Evolutionary conservation across 2,888 invertebrate genomes (phyloP).

Genomic region (Drosophila acutilabella): DNA sequence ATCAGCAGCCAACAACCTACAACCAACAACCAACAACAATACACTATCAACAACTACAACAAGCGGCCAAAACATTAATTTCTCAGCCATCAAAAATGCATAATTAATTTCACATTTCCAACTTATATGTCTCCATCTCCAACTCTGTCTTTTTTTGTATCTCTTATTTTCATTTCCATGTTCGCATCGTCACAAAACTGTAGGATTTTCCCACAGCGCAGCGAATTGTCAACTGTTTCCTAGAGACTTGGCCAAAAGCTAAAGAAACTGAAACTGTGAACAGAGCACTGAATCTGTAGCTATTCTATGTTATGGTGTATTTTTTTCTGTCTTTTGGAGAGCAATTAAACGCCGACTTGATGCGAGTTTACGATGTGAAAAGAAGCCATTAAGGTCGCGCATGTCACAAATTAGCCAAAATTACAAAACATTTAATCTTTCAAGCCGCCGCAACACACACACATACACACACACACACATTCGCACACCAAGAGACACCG

Average conservation of each 20-base stretch:
- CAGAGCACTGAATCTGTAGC: conserved; percentile 5
- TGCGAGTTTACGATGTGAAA: conserved; percentile 74
- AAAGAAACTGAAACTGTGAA: not conserved
- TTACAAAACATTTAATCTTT: conserved; percentile 73
- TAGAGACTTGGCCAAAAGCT: conserved; percentile 9
- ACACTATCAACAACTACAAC: conserved; percentile 15
- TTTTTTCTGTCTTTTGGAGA: conserved; percentile 33
- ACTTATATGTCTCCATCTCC: conserved; percentile 40
- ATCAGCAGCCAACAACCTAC: conserved; percentile 20
- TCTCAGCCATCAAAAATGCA: conserved; percentile 72
- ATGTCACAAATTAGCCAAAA: conserved; percentile 78
- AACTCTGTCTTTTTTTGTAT: not conserved
- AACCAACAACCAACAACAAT: conserved; percentile 6
- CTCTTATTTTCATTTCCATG: conserved; percentile 21
- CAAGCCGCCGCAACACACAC: conserved; percentile 44
- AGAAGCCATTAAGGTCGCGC: conserved; percentile 78
- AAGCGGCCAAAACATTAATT: conserved; percentile 37
- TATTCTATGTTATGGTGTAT: conserved; percentile 4
- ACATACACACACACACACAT: conserved; percentile 22
- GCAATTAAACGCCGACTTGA: conserved; percentile 63
- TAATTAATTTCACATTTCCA: conserved; percentile 62
- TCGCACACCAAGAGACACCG: conserved; percentile 14
- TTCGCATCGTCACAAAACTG: conserved; percentile 1
- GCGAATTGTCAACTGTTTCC: conserved; percentile 65
- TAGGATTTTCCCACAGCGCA: conserved; percentile 43